These are phyloP conservation scores for Augiades crinisus DNA, from an alignment of 2,888 invertebrate genomes.

Conservation along the genomic window DNA sequence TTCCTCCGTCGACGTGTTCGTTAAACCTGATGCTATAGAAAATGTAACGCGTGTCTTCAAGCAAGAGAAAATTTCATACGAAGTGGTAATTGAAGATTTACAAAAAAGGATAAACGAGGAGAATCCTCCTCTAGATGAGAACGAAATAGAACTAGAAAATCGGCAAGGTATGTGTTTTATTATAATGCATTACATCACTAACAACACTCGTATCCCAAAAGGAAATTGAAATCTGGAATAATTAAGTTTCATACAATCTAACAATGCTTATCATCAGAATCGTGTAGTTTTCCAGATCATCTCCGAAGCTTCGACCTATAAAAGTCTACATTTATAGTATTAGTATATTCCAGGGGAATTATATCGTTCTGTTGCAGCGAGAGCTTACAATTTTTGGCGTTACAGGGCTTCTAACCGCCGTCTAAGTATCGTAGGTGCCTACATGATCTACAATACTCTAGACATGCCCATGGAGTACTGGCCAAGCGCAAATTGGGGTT, in stretches of 20 bases:
- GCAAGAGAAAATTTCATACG: slow-evolving; percentile 83
- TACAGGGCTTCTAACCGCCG: slow-evolving; percentile 72
- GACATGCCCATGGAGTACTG: slow-evolving; percentile 81
- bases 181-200: too few species aligned
- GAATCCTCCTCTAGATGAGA: slow-evolving; percentile 86
- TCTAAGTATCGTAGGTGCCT: slow-evolving; percentile 67
- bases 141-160: slow-evolving; percentile 85
- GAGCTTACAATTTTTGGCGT: slow-evolving; percentile 82
- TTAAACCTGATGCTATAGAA: slow-evolving; percentile 84
- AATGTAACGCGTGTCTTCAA: slow-evolving; percentile 83
- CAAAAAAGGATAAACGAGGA: slow-evolving; percentile 90
- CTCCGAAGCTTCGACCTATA: too few species aligned
- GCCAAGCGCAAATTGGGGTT: slow-evolving; percentile 84
- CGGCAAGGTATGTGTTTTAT: slow-evolving; percentile 81
- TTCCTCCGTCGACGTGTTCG: slow-evolving; percentile 85
- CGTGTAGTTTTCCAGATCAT: too few species aligned
- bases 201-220: too few species aligned
- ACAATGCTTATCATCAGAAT: too few species aligned
- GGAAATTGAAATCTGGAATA: too few species aligned
- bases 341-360: slow-evolving; percentile 64
- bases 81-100: slow-evolving; percentile 88
- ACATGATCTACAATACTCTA: slow-evolving; percentile 79
- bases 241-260: too few species aligned
- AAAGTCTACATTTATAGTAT: too few species aligned
- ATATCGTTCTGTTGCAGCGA: slow-evolving; percentile 76